A percentile compares a stretch with the other conserved stretches of the same genome.
phyloP scores from a whole-genome alignment of 2,113 vertebrate genomes.

The Brachyhypopomus gauderio region DNA sequence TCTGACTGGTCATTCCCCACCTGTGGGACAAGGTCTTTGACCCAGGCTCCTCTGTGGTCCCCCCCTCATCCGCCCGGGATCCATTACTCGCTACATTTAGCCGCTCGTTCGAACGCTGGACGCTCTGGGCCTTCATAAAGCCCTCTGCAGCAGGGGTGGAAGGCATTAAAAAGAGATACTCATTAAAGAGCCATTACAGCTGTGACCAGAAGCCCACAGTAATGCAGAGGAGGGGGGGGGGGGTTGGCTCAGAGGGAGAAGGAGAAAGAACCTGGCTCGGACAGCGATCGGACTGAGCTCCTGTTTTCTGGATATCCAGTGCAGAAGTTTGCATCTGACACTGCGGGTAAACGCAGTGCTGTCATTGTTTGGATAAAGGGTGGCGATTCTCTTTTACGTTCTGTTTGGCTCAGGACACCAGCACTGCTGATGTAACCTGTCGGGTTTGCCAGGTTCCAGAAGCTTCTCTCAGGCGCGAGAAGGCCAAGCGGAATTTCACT shows the following conservation, averaged over 20 bases:
- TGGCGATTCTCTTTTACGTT: conserved; percentile 1
- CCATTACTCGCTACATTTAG: conserved; percentile 63
- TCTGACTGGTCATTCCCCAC: not conserved
- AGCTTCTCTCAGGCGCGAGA: not conserved
- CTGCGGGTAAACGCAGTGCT: conserved; percentile 34
- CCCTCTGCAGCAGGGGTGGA: conserved; percentile 30
- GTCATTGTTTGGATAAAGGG: conserved; percentile 47
- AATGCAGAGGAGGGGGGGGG: conserved; percentile 6
- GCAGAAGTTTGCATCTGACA: conserved; percentile 30
- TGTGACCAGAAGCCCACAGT: conserved; percentile 55
- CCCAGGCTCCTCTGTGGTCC: not conserved
- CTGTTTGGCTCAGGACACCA: not conserved
- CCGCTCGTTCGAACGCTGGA: conserved; percentile 55
- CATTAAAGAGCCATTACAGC: conserved; percentile 60
- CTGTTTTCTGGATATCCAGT: conserved; percentile 50
- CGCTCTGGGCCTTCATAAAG: conserved; percentile 18
- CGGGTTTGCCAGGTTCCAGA: conserved; percentile 21
- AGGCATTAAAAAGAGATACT: conserved; percentile 66
- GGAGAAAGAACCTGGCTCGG: conserved; percentile 17
- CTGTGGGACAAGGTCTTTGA: not conserved
- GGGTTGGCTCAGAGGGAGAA: conserved; percentile 5
- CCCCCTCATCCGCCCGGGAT: conserved; percentile 47
- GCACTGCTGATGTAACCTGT: conserved; percentile 27
- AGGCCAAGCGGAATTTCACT: conserved; percentile 2
- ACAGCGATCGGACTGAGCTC: conserved; percentile 46